Evolutionary conservation across 1,140 invertebrate species (phyloP).

Genomic region (Andrena cerasifolii): DNA sequence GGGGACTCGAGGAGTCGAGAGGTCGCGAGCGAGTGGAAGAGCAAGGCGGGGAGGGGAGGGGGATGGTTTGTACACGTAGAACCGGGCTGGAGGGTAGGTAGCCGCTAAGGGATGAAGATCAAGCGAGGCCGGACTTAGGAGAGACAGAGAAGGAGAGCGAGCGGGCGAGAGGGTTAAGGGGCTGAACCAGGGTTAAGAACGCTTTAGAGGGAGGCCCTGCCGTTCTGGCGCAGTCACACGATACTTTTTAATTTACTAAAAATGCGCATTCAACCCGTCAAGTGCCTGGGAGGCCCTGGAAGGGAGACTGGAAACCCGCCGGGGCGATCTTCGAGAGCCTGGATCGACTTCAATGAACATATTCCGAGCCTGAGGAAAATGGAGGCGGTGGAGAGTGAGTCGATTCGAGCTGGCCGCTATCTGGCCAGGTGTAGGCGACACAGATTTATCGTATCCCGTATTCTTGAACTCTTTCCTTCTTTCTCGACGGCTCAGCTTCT

Average conservation of each 20-base stretch:
- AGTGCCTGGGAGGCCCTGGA: constrained; percentile 64
- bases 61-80: constrained; percentile 62
- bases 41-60: constrained; percentile 59
- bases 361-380: constrained; percentile 2
- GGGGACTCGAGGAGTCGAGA: constrained; percentile 75
- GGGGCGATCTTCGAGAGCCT: constrained; percentile 59
- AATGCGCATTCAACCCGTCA: constrained; percentile 80
- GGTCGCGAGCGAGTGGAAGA: constrained; percentile 65
- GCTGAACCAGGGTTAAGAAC: constrained; percentile 74
- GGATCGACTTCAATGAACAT: constrained; percentile 73
- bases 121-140: constrained; percentile 16
- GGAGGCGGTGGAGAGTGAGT: constrained; percentile 41
- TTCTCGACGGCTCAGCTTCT: too few relatives aligned
- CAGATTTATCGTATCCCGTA: constrained; percentile 71
- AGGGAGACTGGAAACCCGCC: constrained; percentile 44
- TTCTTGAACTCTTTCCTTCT: not conserved
- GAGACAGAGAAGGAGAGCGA: constrained; percentile 58
- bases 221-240: constrained; percentile 78
- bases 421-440: constrained; percentile 73
- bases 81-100: constrained; percentile 48
- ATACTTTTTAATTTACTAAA: constrained; percentile 83
- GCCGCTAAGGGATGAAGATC: constrained; percentile 51
- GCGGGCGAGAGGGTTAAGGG: constrained; percentile 72
- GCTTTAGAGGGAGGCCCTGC: constrained; percentile 74
- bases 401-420: constrained; percentile 64